These are phyloP conservation scores for Diphyllodes magnificus DNA, from an alignment of 2,113 vertebrate species.

Conservation along the genomic window DNA sequence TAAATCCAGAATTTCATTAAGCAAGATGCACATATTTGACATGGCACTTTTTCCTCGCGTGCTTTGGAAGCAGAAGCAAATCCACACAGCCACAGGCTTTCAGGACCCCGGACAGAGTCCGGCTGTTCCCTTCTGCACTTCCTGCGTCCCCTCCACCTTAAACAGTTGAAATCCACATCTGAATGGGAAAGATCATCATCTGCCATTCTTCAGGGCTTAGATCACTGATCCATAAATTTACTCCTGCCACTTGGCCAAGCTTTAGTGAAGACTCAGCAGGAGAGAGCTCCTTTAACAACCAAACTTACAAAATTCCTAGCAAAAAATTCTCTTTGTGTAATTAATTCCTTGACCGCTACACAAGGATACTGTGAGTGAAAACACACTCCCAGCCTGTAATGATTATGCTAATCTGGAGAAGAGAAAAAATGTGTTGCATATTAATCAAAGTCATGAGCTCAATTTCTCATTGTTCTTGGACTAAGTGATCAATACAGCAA, in stretches of 20 bases:
- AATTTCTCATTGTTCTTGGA: not conserved
- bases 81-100: no score
- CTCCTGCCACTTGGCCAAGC: not conserved
- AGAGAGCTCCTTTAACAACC: not conserved
- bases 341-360: slow-evolving; percentile 25
- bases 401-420: slow-evolving; percentile 37
- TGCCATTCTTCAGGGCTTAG: not conserved
- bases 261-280: not conserved
- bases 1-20: not conserved
- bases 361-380: not conserved
- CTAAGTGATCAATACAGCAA: not conserved
- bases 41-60: not conserved
- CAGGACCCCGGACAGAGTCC: not conserved
- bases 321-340: not conserved
- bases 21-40: not conserved
- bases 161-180: not conserved
- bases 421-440: not conserved
- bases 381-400: not conserved
- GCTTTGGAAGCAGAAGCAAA: not conserved
- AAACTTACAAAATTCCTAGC: not conserved
- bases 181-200: not conserved
- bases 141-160: not conserved
- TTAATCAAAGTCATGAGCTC: slow-evolving; percentile 31
- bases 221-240: not conserved
- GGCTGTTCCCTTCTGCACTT: not conserved